phyloP scores from a whole-genome alignment of 1,140 invertebrate species.

The Onthophagus taurus region DNA sequence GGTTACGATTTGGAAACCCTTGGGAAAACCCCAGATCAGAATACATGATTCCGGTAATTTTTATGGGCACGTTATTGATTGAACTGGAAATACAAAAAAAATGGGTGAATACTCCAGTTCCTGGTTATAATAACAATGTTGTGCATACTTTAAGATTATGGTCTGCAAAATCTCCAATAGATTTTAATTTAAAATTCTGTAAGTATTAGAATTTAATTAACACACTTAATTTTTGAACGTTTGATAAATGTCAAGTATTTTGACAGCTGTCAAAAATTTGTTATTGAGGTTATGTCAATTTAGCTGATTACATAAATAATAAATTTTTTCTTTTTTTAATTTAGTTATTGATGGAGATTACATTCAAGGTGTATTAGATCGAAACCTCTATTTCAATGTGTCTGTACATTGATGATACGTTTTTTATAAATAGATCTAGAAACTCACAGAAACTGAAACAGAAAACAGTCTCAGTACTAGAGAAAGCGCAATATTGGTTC shows the following conservation, averaged over 20 bases:
- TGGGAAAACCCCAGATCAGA: conserved; percentile 98
- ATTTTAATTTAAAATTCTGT: conserved; percentile 71
- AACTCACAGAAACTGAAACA: too few species aligned
- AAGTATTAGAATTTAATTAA: conserved; percentile 3
- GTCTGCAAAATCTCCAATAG: conserved; percentile 95
- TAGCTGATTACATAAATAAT: conserved; percentile 4
- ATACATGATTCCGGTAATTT: conserved; percentile 92
- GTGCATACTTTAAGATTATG: conserved; percentile 96
- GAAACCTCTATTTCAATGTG: too few species aligned
- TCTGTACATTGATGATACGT: too few species aligned
- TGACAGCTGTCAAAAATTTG: too few species aligned
- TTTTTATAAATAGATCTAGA: too few species aligned
- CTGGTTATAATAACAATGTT: conserved; percentile 95
- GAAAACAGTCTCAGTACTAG: too few species aligned
- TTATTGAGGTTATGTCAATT: too few species aligned
- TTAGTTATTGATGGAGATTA: conserved; percentile 98
- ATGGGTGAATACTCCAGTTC: conserved; percentile 95
- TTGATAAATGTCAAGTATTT: too few species aligned
- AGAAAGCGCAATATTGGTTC: too few species aligned
- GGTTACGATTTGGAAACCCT: conserved; percentile 91
- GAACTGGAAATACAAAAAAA: conserved; percentile 75
- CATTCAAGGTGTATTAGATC: conserved; percentile 96
- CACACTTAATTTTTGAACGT: too few species aligned
- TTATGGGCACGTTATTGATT: conserved; percentile 89
- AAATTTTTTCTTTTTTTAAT: conserved; percentile 32